phyloP scores from a whole-genome alignment of 2,888 invertebrate species.

The Drosophila kuntzei region DNA sequence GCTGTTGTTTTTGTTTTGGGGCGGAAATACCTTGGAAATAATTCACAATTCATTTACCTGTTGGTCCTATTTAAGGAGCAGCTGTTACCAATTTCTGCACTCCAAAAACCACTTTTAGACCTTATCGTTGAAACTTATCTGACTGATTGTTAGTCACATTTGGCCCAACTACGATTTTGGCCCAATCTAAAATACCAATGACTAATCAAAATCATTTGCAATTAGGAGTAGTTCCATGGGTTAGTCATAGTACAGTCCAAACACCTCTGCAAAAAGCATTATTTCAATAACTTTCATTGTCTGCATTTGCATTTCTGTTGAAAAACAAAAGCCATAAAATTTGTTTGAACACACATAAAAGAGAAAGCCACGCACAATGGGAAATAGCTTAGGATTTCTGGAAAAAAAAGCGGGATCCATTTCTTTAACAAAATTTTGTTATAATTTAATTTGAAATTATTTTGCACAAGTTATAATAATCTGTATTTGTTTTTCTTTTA shows the following conservation, averaged over 20 bases:
- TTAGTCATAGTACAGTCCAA: conserved; percentile 35
- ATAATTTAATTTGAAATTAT: too few species aligned
- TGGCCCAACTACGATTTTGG: conserved; percentile 39
- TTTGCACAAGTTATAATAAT: too few species aligned
- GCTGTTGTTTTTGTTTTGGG: conserved; percentile 3
- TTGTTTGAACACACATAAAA: conserved; percentile 50
- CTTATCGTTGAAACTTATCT: conserved; percentile 58
- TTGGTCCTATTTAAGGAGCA: conserved; percentile 52
- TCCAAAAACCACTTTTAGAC: conserved; percentile 8
- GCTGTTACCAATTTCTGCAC: conserved; percentile 25
- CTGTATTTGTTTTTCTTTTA: too few species aligned
- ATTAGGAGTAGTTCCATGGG: conserved; percentile 47
- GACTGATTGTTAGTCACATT: conserved; percentile 55
- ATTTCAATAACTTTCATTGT: conserved; percentile 49
- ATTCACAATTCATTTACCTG: conserved; percentile 49
- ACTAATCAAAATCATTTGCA: conserved; percentile 55
- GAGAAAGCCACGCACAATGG: conserved; percentile 57
- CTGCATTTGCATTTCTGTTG: conserved; percentile 26
- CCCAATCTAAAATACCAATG: conserved; percentile 50
- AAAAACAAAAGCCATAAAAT: conserved; percentile 15
- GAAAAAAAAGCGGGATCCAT: neutral
- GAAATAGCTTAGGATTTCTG: neutral
- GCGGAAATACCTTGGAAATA: conserved; percentile 41
- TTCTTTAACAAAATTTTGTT: too few species aligned
- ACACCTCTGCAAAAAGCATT: conserved; percentile 4